Base-by-base conservation (phyloP, 1,140 invertebrate genomes). In the Acromyrmex charruanus region DNA sequence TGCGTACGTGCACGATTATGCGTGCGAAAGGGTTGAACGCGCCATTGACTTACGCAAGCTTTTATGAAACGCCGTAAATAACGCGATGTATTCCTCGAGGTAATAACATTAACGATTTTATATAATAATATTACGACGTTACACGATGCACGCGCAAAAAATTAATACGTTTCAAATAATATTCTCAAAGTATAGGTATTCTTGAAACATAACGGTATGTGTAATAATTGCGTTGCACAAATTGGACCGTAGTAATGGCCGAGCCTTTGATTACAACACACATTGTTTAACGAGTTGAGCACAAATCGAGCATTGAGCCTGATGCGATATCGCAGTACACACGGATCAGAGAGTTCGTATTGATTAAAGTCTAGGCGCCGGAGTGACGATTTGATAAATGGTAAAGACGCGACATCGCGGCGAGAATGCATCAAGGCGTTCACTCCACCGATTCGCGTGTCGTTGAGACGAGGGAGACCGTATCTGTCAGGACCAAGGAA, bases 341-440 rank as follows among this genome's bases (percentile, higher is more conserved):
- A 90, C 61, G 79, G 75, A 65, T 72, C 53, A 74, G 85, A 89
- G 85, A 87, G 90, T 89, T 91, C 68, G 81, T 91, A 91, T 91
- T 91, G 90, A 91, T 91, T 91, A 88, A 88, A 91, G 90, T 91
- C 89, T 89, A 82, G 89, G 90, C 89, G 90, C 90, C 89, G 68
- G 55, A 75, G 77, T 68, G 77, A 53, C 87, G 87, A 88, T 90
- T 90, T 88, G 89, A 91, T 90, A 90, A 90, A 91, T 90, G 87
- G 66, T 53, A 28, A 81, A 86, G 85, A 84, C 80, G 39, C 39
- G 63, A 81, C 35, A 31, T 28, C 63, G 31, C 21, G 14, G 21
- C 25, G 81, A 72, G 10, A 51, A 66, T 44, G 53, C 35, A 31
- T 16, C 51, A 51, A 44, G 18, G 35, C 61, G 31, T 39, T 14